Base-by-base conservation (phyloP, 2,888 invertebrate species). In the Arge pagana region DNA sequence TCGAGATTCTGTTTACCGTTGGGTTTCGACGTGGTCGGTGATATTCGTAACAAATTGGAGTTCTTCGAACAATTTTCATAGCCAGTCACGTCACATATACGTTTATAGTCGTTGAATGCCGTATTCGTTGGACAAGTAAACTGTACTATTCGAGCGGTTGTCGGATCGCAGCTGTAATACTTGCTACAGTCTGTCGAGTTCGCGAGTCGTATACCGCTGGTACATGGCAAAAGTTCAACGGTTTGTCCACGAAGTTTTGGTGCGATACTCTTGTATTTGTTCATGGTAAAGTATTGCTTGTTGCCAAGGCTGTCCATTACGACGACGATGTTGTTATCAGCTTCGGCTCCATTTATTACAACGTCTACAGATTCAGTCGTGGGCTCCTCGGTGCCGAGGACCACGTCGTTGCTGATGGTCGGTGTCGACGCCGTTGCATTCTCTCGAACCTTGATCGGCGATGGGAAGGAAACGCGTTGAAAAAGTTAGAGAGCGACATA, bases 131-230 rank as follows among this genome's bases (percentile, higher is more conserved):
- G 81, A 56, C 81, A 81, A 1, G 76, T 69, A 59, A 80, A 81
- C 13, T 78, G 76, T 4, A 75, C 60, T 0, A 80, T 69, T 23
- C 68, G 70, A 5, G 78, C 75, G 42, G 73, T 76, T 54, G 72
- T 75, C 19, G 76, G 76, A 57, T 79, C 78, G 59, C 81, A 81
- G 1, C 78, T 77, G 56, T 79, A 81, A 55, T 81, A 81, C 21
- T 72, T 79, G 1, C 72, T 76, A 53, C 81, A 81, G 48, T 80
- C 79, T 0, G 80, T 80, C n/a, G 54, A 59, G 60, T 81, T 81
- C 2, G 79, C 72, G 28, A 80, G 73, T 1, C 81, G 72, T 3
- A 79, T 66, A 1, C 78, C 79, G 6, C 71, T 57, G 15, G 74
- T 72, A 51, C 81, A 81, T 4, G 77, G 76, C 30, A 81, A 67